A percentile compares a stretch with the other conserved stretches of the same genome.
phyloP scores from a whole-genome alignment of 2,797 vertebrate genomes.

The Malurus leucopterus region DNA sequence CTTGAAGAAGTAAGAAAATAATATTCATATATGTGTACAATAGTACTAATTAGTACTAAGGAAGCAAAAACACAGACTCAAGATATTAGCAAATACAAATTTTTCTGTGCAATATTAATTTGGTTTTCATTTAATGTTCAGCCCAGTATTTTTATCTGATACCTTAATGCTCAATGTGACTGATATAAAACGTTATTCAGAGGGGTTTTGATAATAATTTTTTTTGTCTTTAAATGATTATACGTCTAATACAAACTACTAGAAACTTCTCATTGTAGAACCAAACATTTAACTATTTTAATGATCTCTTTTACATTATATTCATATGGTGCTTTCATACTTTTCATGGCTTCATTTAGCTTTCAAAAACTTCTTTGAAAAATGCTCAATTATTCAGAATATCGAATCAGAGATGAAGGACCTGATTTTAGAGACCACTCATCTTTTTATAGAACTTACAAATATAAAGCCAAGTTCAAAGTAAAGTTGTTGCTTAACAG shows the following conservation, averaged over 20 bases:
- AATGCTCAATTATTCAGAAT: background rate
- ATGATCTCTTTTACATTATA: background rate
- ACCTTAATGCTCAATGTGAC: background rate
- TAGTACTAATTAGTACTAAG: background rate
- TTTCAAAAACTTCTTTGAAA: background rate
- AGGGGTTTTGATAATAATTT: background rate
- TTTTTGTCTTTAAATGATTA: background rate
- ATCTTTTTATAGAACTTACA: background rate
- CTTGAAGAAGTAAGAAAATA: background rate
- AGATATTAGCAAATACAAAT: background rate
- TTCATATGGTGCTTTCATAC: background rate
- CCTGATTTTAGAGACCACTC: background rate
- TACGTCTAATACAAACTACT: background rate
- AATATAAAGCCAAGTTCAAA: background rate
- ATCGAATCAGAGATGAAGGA: background rate
- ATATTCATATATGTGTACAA: background rate
- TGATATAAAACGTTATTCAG: background rate
- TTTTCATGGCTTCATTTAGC: background rate
- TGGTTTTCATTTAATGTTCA: background rate
- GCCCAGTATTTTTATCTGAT: background rate
- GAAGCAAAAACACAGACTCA: background rate
- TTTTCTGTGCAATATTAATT: background rate
- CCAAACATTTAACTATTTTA: background rate
- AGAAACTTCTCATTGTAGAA: background rate
- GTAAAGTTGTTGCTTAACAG: background rate